Evolutionary conservation across 2,113 vertebrate genomes (phyloP).

Genomic region (Phrynosoma platyrhinos): DNA sequence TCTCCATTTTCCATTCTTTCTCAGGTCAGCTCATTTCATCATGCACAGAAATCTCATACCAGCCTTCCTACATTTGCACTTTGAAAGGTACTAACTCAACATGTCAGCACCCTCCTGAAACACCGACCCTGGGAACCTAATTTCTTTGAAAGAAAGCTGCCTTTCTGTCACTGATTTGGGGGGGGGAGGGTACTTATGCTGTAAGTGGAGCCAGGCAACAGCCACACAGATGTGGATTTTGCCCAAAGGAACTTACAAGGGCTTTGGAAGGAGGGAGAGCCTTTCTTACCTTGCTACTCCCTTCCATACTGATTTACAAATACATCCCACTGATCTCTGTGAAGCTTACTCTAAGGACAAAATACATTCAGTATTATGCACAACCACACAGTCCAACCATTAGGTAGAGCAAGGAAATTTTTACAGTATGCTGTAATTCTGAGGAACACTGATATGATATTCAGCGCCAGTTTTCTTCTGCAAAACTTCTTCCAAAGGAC

Average conservation of each 20-base stretch:
- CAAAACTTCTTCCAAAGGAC: conserved; percentile 6
- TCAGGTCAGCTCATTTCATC: background rate
- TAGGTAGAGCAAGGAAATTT: background rate
- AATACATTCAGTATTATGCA: background rate
- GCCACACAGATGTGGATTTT: background rate
- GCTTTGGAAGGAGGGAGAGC: background rate
- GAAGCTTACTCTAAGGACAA: background rate
- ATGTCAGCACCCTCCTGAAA: background rate
- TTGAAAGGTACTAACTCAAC: conserved; percentile 6
- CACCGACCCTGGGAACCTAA: background rate
- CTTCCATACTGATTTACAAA: background rate
- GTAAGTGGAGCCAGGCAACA: background rate
- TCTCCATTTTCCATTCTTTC: conserved; percentile 16
- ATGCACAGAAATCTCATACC: conserved; percentile 5
- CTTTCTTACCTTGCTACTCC: background rate
- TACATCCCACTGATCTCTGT: background rate
- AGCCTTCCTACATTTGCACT: conserved; percentile 5
- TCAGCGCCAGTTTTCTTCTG: background rate
- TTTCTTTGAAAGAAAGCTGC: background rate
- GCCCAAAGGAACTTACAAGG: background rate
- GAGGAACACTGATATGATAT: background rate
- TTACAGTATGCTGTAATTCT: background rate
- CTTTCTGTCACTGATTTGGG: background rate
- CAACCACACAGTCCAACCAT: background rate
- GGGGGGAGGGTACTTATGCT: background rate